Evolutionary conservation across 2,888 invertebrate genomes (phyloP).

Genomic region (Hetaerina titia): DNA sequence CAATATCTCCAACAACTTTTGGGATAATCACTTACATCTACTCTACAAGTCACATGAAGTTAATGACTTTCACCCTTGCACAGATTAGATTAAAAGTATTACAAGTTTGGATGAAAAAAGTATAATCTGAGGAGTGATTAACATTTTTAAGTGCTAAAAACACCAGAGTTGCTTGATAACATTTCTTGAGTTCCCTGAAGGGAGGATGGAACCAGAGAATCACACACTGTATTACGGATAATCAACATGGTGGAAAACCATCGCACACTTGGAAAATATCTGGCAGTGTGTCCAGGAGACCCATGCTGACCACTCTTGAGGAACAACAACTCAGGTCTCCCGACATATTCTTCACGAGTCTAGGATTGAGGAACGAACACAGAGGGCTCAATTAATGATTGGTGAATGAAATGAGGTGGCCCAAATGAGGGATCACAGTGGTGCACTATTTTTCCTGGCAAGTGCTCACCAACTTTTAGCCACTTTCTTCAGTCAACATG

Average conservation of each 20-base stretch:
- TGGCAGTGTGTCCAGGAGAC: slow-evolving; percentile 63
- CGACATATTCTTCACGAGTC: slow-evolving; percentile 39
- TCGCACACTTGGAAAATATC: slow-evolving; percentile 46
- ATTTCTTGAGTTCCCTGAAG: slow-evolving; percentile 60
- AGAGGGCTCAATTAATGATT: slow-evolving; percentile 50
- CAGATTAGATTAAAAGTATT: slow-evolving; percentile 63
- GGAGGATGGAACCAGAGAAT: slow-evolving; percentile 62
- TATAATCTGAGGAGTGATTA: slow-evolving; percentile 65
- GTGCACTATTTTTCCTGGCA: slow-evolving; percentile 65
- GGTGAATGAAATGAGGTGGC: slow-evolving; percentile 60
- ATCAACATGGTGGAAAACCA: slow-evolving; percentile 41
- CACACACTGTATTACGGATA: slow-evolving; percentile 48
- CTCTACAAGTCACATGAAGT: slow-evolving; percentile 40
- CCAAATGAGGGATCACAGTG: slow-evolving; percentile 59
- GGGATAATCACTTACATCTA: slow-evolving; percentile 41
- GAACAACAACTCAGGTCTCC: slow-evolving; percentile 55
- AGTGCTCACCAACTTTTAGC: slow-evolving; percentile 61
- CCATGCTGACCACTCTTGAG: slow-evolving; percentile 42
- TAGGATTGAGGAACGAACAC: slow-evolving; percentile 59
- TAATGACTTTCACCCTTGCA: slow-evolving; percentile 14
- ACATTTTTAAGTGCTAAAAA: slow-evolving; percentile 64
- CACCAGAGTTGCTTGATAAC: slow-evolving; percentile 59
- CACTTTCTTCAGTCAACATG: slow-evolving; percentile 29
- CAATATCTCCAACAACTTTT: slow-evolving; percentile 49
- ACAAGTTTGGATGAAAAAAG: slow-evolving; percentile 55